A percentile compares a stretch with the other conserved stretches of the same genome.
Evolutionary conservation across 2,797 vertebrate species (phyloP).

Genomic region (Nannoperca obscura): DNA sequence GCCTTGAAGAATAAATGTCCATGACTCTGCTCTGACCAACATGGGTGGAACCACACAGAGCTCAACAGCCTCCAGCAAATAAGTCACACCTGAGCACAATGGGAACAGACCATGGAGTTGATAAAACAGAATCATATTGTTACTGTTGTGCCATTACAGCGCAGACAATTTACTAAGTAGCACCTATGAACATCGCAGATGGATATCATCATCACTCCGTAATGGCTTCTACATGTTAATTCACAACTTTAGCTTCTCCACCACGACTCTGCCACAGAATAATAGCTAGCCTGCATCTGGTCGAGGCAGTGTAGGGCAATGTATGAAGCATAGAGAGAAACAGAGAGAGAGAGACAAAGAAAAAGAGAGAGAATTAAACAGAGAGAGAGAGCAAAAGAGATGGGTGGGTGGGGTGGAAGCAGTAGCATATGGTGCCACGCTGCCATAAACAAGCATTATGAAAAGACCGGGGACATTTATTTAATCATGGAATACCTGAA

Average conservation of each 20-base stretch:
- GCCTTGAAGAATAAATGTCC: conserved; percentile 5
- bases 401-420: conserved; percentile 70
- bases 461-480: conserved; percentile 91
- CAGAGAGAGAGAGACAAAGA: conserved; percentile 53
- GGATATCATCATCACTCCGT: conserved; percentile 73
- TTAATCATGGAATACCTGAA: conserved; percentile 90
- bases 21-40: neutral
- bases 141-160: conserved; percentile 66
- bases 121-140: conserved; percentile 64
- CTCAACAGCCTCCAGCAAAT: conserved; percentile 19
- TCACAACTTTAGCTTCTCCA: conserved; percentile 83
- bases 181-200: conserved; percentile 74
- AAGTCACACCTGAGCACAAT: conserved; percentile 33
- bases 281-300: conserved; percentile 76
- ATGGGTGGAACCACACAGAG: neutral
- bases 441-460: conserved; percentile 90
- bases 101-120: conserved; percentile 49
- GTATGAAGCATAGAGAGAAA: conserved; percentile 49
- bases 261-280: conserved; percentile 74
- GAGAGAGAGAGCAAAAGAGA: conserved; percentile 39
- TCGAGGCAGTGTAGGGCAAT: conserved; percentile 57
- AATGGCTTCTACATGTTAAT: conserved; percentile 84
- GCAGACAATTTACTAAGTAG: conserved; percentile 74
- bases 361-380: conserved; percentile 45
- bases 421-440: conserved; percentile 83